Evolutionary conservation across 1,140 invertebrate genomes (phyloP).

Genomic region (Neuroterus valhalla): DNA sequence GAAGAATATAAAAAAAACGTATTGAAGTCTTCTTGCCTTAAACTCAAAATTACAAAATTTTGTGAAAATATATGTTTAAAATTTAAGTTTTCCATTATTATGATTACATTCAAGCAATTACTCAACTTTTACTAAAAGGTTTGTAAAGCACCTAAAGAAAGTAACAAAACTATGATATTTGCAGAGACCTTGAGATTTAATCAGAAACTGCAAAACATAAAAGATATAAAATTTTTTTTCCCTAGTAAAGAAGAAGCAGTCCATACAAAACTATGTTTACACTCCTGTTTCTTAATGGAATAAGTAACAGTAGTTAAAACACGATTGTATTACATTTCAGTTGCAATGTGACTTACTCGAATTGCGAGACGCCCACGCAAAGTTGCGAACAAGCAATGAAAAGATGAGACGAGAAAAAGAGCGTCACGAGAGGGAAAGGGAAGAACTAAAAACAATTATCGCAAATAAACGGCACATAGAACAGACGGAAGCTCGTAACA

Average conservation of each 20-base stretch:
- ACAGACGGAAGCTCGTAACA: constrained; percentile 80
- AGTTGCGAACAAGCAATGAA: constrained; percentile 93
- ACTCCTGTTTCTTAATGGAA: constrained; percentile 32
- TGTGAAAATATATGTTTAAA: no score
- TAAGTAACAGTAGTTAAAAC: constrained; percentile 10
- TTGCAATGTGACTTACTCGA: constrained; percentile 92
- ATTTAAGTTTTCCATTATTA: no score
- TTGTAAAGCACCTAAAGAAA: no score
- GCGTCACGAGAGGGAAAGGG: constrained; percentile 87
- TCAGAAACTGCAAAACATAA: neutral
- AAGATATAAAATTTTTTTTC: constrained; percentile 31
- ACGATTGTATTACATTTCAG: constrained; percentile 68
- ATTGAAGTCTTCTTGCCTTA: no score
- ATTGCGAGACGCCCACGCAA: constrained; percentile 91
- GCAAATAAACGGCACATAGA: constrained; percentile 76
- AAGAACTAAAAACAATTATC: constrained; percentile 78
- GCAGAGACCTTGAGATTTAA: no score
- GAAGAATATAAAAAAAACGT: no score
- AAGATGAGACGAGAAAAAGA: constrained; percentile 92
- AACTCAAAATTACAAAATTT: no score
- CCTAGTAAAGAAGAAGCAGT: neutral
- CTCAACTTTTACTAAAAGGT: no score
- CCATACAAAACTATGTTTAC: constrained; percentile 14
- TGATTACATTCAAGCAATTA: no score
- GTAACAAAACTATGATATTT: no score